Evolutionary conservation across 2,797 vertebrate genomes (phyloP).

Genomic region (Scleropages formosus): DNA sequence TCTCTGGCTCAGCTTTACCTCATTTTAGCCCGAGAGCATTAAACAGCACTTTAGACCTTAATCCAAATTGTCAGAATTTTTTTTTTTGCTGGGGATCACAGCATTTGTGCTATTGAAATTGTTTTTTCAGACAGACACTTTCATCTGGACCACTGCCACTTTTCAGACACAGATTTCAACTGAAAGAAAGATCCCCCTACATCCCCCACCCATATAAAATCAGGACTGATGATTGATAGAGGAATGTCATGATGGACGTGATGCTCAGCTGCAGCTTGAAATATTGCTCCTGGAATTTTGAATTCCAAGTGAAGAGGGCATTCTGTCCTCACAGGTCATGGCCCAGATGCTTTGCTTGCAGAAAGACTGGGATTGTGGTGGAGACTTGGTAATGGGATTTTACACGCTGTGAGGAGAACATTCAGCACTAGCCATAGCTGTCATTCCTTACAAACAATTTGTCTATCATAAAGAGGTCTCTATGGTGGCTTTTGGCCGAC

Average conservation of each 20-base stretch:
- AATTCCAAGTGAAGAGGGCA: slow-evolving; percentile 8
- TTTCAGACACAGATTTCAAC: too few relatives aligned
- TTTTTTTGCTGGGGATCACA: neutral
- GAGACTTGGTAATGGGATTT: neutral
- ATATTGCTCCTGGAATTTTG: neutral
- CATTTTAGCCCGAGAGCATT: slow-evolving; percentile 19
- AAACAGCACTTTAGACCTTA: neutral
- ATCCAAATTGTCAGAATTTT: slow-evolving; percentile 11
- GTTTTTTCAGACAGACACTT: neutral
- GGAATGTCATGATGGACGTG: neutral
- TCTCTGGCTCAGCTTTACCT: slow-evolving; percentile 19
- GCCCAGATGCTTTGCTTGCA: neutral
- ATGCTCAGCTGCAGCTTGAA: too few relatives aligned
- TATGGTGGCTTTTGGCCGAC: neutral
- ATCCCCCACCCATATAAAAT: too few relatives aligned
- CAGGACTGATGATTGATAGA: neutral
- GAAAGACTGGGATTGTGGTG: neutral
- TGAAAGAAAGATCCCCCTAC: too few relatives aligned
- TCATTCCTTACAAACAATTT: neutral
- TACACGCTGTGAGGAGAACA: neutral
- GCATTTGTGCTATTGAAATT: neutral
- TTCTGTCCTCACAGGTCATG: neutral
- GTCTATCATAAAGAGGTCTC: neutral
- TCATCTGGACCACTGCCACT: neutral
- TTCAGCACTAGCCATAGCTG: too few relatives aligned